phyloP scores from a whole-genome alignment of 1,140 invertebrate genomes.

The Acromyrmex echinatior region DNA sequence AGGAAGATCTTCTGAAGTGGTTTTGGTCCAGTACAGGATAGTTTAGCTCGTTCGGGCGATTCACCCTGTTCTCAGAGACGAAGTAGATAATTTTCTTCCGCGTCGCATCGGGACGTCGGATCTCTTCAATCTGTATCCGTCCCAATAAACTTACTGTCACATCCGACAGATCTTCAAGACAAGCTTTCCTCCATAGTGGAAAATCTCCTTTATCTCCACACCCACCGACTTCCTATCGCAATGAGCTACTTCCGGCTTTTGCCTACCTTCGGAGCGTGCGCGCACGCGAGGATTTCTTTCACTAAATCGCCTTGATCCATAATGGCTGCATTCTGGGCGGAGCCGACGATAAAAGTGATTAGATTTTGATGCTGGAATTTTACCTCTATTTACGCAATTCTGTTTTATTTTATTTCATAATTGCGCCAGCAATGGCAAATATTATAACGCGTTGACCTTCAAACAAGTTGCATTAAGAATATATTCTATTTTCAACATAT shows the following conservation, averaged over 20 bases:
- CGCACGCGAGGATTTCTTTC: slow-evolving; percentile 41
- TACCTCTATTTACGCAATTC: slow-evolving; percentile 3
- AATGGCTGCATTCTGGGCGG: slow-evolving; percentile 28
- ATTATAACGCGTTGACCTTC: not conserved
- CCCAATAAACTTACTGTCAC: slow-evolving; percentile 74
- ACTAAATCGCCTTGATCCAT: slow-evolving; percentile 35
- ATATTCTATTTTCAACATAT: not conserved
- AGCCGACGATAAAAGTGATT: slow-evolving; percentile 37
- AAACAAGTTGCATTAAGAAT: not conserved
- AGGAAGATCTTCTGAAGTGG: slow-evolving; percentile 51
- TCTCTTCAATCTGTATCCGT: slow-evolving; percentile 71
- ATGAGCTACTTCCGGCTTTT: slow-evolving; percentile 63
- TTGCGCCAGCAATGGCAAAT: not conserved
- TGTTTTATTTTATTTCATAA: slow-evolving; percentile 10
- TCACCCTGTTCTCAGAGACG: slow-evolving; percentile 58
- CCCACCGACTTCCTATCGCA: slow-evolving; percentile 57
- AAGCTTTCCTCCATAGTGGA: slow-evolving; percentile 43
- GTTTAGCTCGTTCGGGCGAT: slow-evolving; percentile 58
- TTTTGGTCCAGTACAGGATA: slow-evolving; percentile 45
- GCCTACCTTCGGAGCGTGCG: slow-evolving; percentile 44
- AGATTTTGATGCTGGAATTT: slow-evolving; percentile 26
- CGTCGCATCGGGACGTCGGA: slow-evolving; percentile 64
- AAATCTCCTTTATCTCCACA: slow-evolving; percentile 63
- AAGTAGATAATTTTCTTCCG: slow-evolving; percentile 73
- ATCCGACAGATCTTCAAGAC: slow-evolving; percentile 63